A percentile compares a stretch with the other conserved stretches of the same genome.
Evolutionary conservation across 2,888 invertebrate genomes (phyloP).

Genomic region (Drosophila stalkeri): DNA sequence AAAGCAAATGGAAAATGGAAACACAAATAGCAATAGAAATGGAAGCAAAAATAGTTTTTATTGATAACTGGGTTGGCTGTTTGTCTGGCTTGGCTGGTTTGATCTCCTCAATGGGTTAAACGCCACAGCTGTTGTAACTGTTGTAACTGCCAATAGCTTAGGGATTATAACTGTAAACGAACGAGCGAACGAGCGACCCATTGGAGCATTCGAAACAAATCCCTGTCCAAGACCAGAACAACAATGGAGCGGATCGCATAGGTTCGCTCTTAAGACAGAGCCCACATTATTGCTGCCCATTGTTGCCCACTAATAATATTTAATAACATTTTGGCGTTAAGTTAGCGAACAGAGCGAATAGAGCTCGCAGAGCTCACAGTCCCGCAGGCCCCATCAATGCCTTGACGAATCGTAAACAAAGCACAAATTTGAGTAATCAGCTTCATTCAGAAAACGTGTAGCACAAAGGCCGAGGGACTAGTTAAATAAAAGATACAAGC

Average conservation of each 20-base stretch:
- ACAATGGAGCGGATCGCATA: constrained; percentile 24
- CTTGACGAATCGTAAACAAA: constrained; percentile 76
- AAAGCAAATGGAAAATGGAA: constrained; percentile 59
- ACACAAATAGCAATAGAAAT: constrained; percentile 43
- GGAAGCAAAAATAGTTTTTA: constrained; percentile 58
- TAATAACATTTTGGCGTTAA: constrained; percentile 74
- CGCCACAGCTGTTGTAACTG: constrained; percentile 67
- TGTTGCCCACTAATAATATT: constrained; percentile 71
- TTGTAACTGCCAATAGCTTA: constrained; percentile 70
- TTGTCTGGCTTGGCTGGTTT: constrained; percentile 32
- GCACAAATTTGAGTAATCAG: constrained; percentile 76
- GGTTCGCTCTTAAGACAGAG: constrained; percentile 7
- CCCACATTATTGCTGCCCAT: constrained; percentile 70
- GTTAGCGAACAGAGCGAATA: constrained; percentile 45
- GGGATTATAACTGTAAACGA: constrained; percentile 71
- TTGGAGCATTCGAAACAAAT: constrained; percentile 43
- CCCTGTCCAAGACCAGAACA: constrained; percentile 24
- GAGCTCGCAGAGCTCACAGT: constrained; percentile 3
- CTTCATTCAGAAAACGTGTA: constrained; percentile 74
- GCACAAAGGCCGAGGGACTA: constrained; percentile 55
- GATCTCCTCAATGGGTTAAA: constrained; percentile 73
- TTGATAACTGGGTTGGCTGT: constrained; percentile 58
- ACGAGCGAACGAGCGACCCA: constrained; percentile 11
- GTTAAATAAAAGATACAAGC: constrained; percentile 50
- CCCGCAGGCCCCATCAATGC: constrained; percentile 52